These are phyloP conservation scores for Hylomyscus alleni DNA, from an alignment of 2,797 vertebrate species.

Conservation along the genomic window DNA sequence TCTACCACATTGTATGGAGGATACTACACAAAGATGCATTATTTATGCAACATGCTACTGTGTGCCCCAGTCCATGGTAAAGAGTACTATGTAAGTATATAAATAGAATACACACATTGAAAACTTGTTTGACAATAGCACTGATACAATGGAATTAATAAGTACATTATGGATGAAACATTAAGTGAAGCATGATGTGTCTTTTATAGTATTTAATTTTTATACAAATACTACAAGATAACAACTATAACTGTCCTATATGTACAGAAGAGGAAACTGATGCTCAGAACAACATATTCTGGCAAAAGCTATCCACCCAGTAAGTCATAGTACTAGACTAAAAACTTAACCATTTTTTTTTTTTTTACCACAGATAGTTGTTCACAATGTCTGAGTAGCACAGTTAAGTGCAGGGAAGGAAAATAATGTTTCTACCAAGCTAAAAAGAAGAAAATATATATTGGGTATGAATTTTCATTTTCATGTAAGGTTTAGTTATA, in stretches of 20 bases:
- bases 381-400: constrained; percentile 13
- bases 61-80: background rate
- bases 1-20: background rate
- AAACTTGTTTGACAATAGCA: background rate
- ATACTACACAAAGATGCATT: constrained; percentile 15
- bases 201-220: constrained; percentile 40
- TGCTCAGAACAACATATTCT: background rate
- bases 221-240: background rate
- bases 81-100: background rate
- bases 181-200: background rate
- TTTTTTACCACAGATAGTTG: background rate
- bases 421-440: background rate
- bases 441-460: constrained; percentile 48
- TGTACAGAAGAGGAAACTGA: constrained; percentile 42
- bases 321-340: constrained; percentile 40
- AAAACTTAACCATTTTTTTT: background rate
- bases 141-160: constrained; percentile 29
- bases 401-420: background rate
- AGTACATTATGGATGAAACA: background rate
- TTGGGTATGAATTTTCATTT: constrained; percentile 57
- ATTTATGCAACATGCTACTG: background rate
- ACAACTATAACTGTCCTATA: background rate
- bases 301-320: background rate
- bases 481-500: constrained; percentile 66
- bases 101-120: constrained; percentile 31